A percentile compares a stretch with the other conserved stretches of the same genome.
phyloP scores from a whole-genome alignment of 2,113 vertebrate species.

The Melanocharis versteri region DNA sequence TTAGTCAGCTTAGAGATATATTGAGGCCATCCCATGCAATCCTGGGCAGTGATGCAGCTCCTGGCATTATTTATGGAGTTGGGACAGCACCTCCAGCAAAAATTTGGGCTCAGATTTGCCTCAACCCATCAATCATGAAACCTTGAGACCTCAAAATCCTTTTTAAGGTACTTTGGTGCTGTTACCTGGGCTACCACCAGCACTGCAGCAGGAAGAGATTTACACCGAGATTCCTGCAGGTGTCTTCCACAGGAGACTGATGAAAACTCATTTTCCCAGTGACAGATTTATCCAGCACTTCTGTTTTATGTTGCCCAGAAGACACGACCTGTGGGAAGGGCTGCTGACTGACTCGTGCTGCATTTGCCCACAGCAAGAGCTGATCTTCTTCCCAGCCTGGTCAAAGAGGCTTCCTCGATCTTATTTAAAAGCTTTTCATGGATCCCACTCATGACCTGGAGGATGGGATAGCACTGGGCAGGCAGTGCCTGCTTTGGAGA shows the following conservation, averaged over 20 bases:
- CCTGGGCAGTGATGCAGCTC: background rate
- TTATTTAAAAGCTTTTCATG: background rate
- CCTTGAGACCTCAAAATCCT: background rate
- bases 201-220: background rate
- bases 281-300: background rate
- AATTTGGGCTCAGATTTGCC: background rate
- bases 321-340: background rate
- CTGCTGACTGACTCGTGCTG: background rate
- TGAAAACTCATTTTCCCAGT: background rate
- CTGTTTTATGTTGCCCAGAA: background rate
- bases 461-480: background rate
- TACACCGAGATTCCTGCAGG: background rate
- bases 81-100: background rate
- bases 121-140: background rate
- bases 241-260: background rate
- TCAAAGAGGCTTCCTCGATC: background rate
- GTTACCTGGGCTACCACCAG: background rate
- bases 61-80: background rate
- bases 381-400: background rate
- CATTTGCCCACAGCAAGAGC: background rate
- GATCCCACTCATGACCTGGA: background rate
- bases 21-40: background rate
- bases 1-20: background rate
- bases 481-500: background rate
- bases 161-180: background rate